Conservation (phyloP, 2,113 vertebrate species). For the Ptyas mucosa region DNA sequence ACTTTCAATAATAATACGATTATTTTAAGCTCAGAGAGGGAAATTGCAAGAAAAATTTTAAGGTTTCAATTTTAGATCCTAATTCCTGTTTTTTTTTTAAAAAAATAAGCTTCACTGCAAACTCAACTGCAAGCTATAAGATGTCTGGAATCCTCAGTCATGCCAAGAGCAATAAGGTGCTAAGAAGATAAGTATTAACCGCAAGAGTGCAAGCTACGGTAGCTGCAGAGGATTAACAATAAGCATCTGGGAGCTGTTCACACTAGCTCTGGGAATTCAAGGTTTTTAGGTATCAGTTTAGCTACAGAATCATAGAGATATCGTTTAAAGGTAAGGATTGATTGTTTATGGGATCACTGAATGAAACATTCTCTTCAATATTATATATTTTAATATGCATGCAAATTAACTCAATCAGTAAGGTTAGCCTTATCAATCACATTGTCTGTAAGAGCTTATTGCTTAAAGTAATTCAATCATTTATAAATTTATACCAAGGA, state of each 20-base stretch:
- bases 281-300: not conserved
- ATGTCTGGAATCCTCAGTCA: not conserved
- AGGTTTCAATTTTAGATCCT: not conserved
- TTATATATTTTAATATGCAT: not conserved
- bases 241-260: not conserved
- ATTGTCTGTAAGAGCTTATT: not conserved
- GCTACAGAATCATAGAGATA: not conserved
- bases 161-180: not conserved
- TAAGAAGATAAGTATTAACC: not conserved
- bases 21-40: not conserved
- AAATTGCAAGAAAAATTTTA: not conserved
- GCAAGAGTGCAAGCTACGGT: not conserved
- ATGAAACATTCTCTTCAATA: not conserved
- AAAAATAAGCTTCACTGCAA: not conserved
- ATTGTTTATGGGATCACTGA: not conserved
- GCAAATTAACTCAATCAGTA: not conserved
- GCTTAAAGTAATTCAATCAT: not conserved
- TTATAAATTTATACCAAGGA: not conserved
- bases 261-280: not conserved
- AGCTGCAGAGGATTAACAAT: not conserved
- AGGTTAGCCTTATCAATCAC: not conserved
- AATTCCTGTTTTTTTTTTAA: not conserved
- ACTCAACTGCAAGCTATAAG: not conserved
- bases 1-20: not conserved
- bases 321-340: not conserved